These are phyloP conservation scores for Linepithema humile DNA, from an alignment of 1,140 invertebrate species.

Conservation along the genomic window DNA sequence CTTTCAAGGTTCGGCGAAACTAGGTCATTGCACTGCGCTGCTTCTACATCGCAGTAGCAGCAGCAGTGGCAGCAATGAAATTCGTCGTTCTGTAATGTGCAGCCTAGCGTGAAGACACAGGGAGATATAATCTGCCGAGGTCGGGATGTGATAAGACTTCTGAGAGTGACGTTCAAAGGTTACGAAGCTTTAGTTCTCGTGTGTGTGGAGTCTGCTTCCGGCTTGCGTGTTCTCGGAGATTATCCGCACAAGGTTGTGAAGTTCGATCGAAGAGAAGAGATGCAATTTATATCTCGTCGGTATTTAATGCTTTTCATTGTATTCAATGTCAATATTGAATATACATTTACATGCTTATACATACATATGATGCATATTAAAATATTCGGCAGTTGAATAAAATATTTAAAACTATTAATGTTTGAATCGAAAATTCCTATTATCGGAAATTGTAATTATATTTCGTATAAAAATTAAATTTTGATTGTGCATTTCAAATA, in stretches of 20 bases:
- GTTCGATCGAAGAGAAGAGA: background rate
- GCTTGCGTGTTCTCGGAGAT: constrained; percentile 20
- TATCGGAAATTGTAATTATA: no score
- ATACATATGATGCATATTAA: background rate
- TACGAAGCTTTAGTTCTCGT: background rate
- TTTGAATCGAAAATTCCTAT: no score
- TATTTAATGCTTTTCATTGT: constrained; percentile 1
- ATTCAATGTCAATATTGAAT: no score
- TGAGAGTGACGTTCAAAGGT: constrained; percentile 24
- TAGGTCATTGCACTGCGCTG: constrained; percentile 37
- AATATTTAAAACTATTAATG: background rate
- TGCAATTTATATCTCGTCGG: constrained; percentile 34
- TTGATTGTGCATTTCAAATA: no score
- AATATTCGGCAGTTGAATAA: background rate
- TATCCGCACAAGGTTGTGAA: constrained; percentile 18
- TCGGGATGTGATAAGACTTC: constrained; percentile 35
- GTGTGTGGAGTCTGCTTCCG: background rate
- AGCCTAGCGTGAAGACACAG: constrained; percentile 3
- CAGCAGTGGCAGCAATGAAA: background rate
- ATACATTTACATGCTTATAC: no score
- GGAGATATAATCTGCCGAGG: background rate
- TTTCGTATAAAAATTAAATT: no score
- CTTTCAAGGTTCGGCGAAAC: constrained; percentile 55
- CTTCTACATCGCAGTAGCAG: background rate
- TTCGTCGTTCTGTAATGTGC: constrained; percentile 25